Conservation (phyloP, 2,113 vertebrate genomes). For the Rhinichthys klamathensis region DNA sequence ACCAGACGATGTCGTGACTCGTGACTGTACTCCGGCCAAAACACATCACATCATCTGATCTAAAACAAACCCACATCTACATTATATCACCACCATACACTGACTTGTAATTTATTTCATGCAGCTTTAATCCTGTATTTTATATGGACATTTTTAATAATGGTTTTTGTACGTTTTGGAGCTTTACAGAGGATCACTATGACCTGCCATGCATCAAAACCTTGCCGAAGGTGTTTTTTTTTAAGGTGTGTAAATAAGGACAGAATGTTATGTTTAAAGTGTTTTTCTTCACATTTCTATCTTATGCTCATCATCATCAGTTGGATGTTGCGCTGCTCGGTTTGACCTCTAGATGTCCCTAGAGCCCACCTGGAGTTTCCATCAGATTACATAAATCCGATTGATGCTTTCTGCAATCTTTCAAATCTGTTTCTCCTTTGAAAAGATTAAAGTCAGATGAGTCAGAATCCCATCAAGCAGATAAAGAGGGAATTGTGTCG, state of each 20-base stretch:
- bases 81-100: background rate
- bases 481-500: slow-evolving; percentile 7
- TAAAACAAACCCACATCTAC: background rate
- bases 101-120: background rate
- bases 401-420: slow-evolving; percentile 17
- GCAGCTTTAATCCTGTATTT: background rate
- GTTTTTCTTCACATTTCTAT: background rate
- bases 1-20: background rate
- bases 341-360: slow-evolving; percentile 43
- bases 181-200: background rate
- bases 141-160: background rate
- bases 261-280: background rate
- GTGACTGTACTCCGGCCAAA: background rate
- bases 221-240: background rate
- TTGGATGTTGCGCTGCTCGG: background rate
- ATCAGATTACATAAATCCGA: background rate
- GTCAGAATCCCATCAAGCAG: slow-evolving; percentile 15
- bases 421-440: slow-evolving; percentile 23
- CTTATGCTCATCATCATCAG: background rate
- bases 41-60: background rate
- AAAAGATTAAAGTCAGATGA: slow-evolving; percentile 33
- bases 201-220: background rate
- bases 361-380: background rate
- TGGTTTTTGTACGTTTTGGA: background rate
- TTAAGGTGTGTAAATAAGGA: background rate